Base-by-base conservation (phyloP, 1,140 invertebrate species). In the Camponotus floridanus region DNA sequence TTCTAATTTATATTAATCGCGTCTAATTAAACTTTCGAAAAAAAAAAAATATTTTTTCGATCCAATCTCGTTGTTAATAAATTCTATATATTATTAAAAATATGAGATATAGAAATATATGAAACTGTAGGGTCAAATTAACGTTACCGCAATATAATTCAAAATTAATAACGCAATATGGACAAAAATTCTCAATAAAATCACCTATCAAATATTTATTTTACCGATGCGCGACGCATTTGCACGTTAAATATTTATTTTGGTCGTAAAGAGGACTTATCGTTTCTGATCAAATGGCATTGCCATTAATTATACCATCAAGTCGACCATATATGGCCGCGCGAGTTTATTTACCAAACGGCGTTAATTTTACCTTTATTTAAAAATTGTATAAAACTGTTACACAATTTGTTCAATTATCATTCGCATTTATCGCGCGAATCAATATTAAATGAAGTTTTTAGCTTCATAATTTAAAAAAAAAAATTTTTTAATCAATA, bases 111-210 rank as follows among this genome's bases (percentile, higher is more conserved):
- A 51, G 1, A 51, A 55, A 26, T 33, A 61, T 15, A 76, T 21
- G 7, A 36, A 26, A 61, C 6, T 6, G 1, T 26, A 15, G 21
- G 15, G 57, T 57, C 4, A 59, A 70, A 80, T 59, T 42, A 67
- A 26, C 8, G 15, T 31, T 1, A 42, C 48, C 64, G 15, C 51
- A 70, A 80, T 80, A 70, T 48, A 59, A 70, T 42, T 4, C 78
- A 36, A 9, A 42, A 80, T 80, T 80, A 70, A 80, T 70, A 57
- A 68, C 15, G 48, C 21, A 9, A 18, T 36, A 59, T n/a, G n/a
- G 26, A 70, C 67, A 80, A 80, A 70, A 80, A 70, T 80, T 21
- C n/a, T 45, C 61, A 70, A 80, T 80, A 68, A 80, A 36, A 9
- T 31, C 78, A 26, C 15, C 21, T 7, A 33, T 80, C 65, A 70